These are phyloP conservation scores for Hippoglossus stenolepis DNA, from an alignment of 2,113 vertebrate species.

Conservation along the genomic window DNA sequence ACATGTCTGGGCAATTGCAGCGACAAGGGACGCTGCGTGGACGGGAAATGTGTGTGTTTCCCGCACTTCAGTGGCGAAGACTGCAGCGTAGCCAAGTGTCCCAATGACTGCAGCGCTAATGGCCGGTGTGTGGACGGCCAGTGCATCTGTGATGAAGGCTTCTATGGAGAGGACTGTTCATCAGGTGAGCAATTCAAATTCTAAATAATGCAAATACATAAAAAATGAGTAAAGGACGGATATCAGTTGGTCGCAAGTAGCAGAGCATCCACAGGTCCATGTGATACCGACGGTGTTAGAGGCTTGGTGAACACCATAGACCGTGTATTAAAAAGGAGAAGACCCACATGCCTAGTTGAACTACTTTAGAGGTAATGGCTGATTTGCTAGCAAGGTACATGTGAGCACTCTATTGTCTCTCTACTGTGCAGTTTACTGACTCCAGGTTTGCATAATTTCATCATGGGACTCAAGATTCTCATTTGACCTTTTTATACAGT, in stretches of 20 bases:
- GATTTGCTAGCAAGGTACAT: neutral
- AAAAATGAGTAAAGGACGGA: no score
- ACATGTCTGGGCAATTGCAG: slow-evolving; percentile 86
- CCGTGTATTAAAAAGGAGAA: no score
- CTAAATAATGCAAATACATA: neutral
- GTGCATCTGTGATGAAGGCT: slow-evolving; percentile 88
- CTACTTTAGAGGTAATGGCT: neutral
- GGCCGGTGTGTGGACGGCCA: slow-evolving; percentile 88
- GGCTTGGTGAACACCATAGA: no score
- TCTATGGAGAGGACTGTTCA: slow-evolving; percentile 87
- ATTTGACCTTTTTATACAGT: slow-evolving; percentile 31
- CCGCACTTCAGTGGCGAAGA: slow-evolving; percentile 80
- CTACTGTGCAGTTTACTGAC: neutral
- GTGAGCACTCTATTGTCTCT: neutral
- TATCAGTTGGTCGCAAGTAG: no score
- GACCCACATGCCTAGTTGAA: neutral
- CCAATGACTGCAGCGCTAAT: slow-evolving; percentile 82
- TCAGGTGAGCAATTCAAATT: slow-evolving; percentile 79
- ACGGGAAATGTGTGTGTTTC: slow-evolving; percentile 85
- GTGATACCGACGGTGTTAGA: neutral
- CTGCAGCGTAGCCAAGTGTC: slow-evolving; percentile 86
- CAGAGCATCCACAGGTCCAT: neutral
- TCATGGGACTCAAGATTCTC: slow-evolving; percentile 12
- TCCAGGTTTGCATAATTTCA: slow-evolving; percentile 4
- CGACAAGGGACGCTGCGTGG: slow-evolving; percentile 84